Evolutionary conservation across 92 coral and sea anemone genomes (phyloP).

Genomic region (Montipora capitata): DNA sequence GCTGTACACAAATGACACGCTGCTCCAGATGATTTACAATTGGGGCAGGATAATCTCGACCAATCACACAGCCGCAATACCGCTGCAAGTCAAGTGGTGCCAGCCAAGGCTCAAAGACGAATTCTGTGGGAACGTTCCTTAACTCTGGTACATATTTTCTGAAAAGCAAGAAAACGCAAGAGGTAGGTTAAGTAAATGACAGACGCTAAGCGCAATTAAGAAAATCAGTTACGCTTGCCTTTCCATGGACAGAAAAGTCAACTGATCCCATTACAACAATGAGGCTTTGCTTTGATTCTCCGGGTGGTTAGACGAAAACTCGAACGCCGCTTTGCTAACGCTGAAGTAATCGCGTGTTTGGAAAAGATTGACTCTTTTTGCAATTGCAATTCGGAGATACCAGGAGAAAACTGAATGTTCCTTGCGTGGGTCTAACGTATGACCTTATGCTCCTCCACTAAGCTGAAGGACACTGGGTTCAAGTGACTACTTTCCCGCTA

Average conservation of each 20-base stretch:
- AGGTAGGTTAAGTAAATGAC: too few species aligned
- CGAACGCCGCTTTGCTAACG: background rate
- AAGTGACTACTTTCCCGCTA: too few species aligned
- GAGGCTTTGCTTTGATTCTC: background rate
- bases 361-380: too few species aligned
- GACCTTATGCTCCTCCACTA: too few species aligned
- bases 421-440: too few species aligned
- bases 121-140: slow-evolving; percentile 79
- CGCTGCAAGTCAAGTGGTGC: slow-evolving; percentile 80
- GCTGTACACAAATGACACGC: slow-evolving; percentile 75
- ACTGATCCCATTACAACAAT: background rate
- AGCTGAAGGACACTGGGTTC: too few species aligned
- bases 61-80: slow-evolving; percentile 82
- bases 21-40: slow-evolving; percentile 76
- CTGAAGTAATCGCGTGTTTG: too few species aligned
- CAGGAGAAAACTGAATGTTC: too few species aligned
- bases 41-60: slow-evolving; percentile 86
- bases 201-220: too few species aligned
- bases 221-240: too few species aligned
- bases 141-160: slow-evolving; percentile 88
- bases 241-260: background rate
- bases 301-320: background rate
- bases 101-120: slow-evolving; percentile 90
- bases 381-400: too few species aligned
- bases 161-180: background rate